Base-by-base conservation (phyloP, 2,888 invertebrate species). In the Cremastinae sp. region DNA sequence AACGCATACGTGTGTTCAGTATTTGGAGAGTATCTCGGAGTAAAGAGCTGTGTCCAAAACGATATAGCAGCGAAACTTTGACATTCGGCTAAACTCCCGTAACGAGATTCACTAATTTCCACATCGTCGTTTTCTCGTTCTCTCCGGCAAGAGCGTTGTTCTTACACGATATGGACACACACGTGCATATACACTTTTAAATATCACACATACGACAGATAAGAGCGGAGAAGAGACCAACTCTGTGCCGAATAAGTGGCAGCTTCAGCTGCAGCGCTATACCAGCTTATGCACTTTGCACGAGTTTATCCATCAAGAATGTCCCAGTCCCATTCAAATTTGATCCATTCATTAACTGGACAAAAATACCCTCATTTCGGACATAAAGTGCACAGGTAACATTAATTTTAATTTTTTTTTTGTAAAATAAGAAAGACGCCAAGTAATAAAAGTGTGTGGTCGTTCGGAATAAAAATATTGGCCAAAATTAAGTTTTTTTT, bases 61-160 rank as follows among this genome's bases (percentile, higher is more conserved):
- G 28, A 28, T 28, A 28, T 65, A 61, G 65, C 14, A 47, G 53
- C 43, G 69, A 61, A 75, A 75, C 75, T 75, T 71, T 75, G 75
- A 75, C 65, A 75, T 75, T 71, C 75, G 75, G 75, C 70, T 75
- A 66, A 75, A 75, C 75, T 75, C 65, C 65, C 59, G 70, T 75
- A 75, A 75, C 75, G 70, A 71, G 75, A 75, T 75, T 75, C 70
- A 38, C 65, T 66, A 70, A 75, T 75, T 75, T 70, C 65, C 70
- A 75, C 75, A 65, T 75, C 64, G 70, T 66, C 73, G 66, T 73
- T 61, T 47, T 28, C 49, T 54, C 45, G 61, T 62, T 38, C 36
- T 22, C 45, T 45, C 49, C 20, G 14, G 2, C 28, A 28, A 2
- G 28, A 28, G 5, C 28, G 18, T 49, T 38, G 49, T 69, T 47